Percentiles rank a stretch among this genome's conserved stretches.
Conservation (phyloP, 2,888 invertebrate species). For the Ctena decussata region DNA sequence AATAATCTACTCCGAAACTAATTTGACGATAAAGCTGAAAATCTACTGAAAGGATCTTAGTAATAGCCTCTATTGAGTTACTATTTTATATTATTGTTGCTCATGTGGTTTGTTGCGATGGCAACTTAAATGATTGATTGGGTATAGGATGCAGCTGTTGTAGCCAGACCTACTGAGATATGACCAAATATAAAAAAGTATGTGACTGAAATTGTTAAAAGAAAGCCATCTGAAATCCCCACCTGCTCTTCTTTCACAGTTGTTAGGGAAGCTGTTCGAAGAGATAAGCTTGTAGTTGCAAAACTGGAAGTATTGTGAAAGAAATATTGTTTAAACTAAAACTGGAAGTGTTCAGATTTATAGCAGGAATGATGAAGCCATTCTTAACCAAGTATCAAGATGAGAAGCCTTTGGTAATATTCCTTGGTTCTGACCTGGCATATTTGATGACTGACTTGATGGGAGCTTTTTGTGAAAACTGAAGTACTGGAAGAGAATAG, state of each 20-base stretch:
- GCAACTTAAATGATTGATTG: too few species aligned
- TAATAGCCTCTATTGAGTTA: too few species aligned
- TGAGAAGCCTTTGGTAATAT: constrained; percentile 3
- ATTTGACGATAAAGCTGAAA: too few species aligned
- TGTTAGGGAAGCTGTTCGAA: constrained; percentile 1
- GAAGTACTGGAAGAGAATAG: not conserved
- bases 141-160: constrained; percentile 44
- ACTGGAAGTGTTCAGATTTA: not conserved
- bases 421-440: not conserved
- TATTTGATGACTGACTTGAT: not conserved
- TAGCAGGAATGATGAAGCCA: constrained; percentile 2
- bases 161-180: constrained; percentile 42
- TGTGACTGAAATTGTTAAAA: constrained; percentile 4
- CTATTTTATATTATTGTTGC: too few species aligned
- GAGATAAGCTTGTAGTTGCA: not conserved
- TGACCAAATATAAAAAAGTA: constrained; percentile 12
- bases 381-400: constrained; percentile 4
- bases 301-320: constrained; percentile 3
- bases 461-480: constrained; percentile 1
- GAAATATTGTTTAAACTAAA: too few species aligned
- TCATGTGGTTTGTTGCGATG: too few species aligned
- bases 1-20: too few species aligned
- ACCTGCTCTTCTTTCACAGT: not conserved
- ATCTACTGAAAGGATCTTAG: too few species aligned
- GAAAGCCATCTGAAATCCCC: not conserved